Evolutionary conservation across 2,113 vertebrate species (phyloP), one percentile per base, ranked within the genome.

Genomic region (Calidris pugnax): DNA sequence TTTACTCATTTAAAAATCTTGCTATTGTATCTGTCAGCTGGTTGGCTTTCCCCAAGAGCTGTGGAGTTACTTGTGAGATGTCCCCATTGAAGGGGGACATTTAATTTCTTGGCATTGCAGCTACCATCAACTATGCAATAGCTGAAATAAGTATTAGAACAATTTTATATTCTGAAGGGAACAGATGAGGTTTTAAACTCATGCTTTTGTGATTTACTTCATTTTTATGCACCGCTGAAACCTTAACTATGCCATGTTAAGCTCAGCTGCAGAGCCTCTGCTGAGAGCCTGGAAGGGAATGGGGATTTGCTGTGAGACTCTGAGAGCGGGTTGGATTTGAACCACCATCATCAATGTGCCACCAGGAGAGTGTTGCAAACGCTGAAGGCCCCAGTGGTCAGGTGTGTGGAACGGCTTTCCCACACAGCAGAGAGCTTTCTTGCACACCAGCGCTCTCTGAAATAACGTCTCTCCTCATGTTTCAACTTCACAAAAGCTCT

Each of bases 381-480:
- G 4, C 43, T 43, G 22, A 30, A 62, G 66, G 48, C 21, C 23
- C 26, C 3, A 1, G 41, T 12, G 19, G 7, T 78, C 33, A 4
- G 3, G 18, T 20, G 37, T 57, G 18, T 5, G 0, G 45, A 37
- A 28, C 45, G 20, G 20, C 16, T 33, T n/a, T 39, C 30, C 47
- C 43, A 12, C 5, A 11, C 13, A 80, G 67, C 56, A 21, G n/a
- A 41, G 28, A 73, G 68, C 39, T 82, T 60, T 64, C 51, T 21
- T 62, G 62, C 33, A 23, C 23, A 32, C 20, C 23, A 53, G 67
- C 2, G 2, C 35, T 48, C 50, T 35, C 68, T 66, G 20, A 76
- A 80, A 33, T 27, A 13, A 11, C 0, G 0, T 33, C 22, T 64
- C 19, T 66, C 22, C 22, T 60, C 22, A 3, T 2, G 3, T 50